Base-by-base conservation (phyloP, 1,140 invertebrate genomes). In the Leptestheria dahalacensis region DNA sequence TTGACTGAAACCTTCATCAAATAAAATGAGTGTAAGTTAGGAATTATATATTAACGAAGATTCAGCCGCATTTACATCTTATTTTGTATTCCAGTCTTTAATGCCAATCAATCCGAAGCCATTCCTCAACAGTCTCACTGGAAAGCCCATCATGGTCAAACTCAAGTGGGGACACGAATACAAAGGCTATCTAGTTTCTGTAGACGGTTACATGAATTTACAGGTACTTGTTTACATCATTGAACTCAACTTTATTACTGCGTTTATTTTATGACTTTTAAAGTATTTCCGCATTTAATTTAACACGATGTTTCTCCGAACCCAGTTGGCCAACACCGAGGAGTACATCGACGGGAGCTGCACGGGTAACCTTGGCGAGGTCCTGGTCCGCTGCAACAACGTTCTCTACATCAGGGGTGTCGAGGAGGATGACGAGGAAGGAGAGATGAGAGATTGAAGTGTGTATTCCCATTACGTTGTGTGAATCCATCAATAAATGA, bases 141-240 rank as follows among this genome's bases (percentile, higher is more conserved):
- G 97, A 24, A 99, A 99, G 77, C 82, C 91, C 47, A 91, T 99
- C 12, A 83, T 97, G 68, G 91, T 97, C 1, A 99, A 99, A 78
- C 76, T 99, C 48, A 99, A 99, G 73, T 99, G 97, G 97, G 96
- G 97, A 28, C 95, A 98, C 72, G 96, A 99, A 75, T 99, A 99
- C 72, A 97, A 96, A 80, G 96, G 97, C 9, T 88, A 91, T 64
- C 73, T 99, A 23, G 93, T 99, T 0, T 97, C 95, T 3, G 90
- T 96, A 11, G 97, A 99, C 78, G 89, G 89, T 6, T 99, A 99
- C 70, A 99, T 99, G 97, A 99, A 99, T 73, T 73, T 99, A 63
- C 94, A 98, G 74, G 77, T 79, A 61, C 10, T 25, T n/a, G n/a
- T n/a, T 28, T 15, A 0, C 28, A 48, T 41, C 6, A 41, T 41